Evolutionary conservation across 2,888 invertebrate species (phyloP), one percentile per base, ranked within the genome.

Genomic region (Endomychus coccineus): DNA sequence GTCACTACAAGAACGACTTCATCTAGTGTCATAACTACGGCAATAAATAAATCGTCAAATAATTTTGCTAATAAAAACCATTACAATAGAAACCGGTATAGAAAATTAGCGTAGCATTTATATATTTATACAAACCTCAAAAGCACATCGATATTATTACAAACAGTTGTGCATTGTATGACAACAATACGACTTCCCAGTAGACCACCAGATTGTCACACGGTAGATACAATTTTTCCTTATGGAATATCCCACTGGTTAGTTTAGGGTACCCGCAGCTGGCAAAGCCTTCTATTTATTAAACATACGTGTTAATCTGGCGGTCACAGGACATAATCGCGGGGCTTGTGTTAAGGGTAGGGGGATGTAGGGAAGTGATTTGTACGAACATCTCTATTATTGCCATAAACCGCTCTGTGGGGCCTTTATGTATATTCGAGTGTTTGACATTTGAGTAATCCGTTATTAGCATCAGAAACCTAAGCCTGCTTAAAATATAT

Each of bases 221-320:
- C n/a, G n/a, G n/a, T n/a, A n/a, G n/a, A n/a, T 25, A 5, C 10
- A 5, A 11, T 10, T 7, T 25, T 10, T 5, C 7, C 7, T 11
- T 25, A 7, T 11, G 14, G 5, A 14, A 27, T n/a, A 19, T 19
- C n/a, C 6, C 21, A 19, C 53, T 55, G 55, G 56, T 51, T 39
- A 37, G 39, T 41, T 43, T 45, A 21, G 43, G 54, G 52, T 17
- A 51, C 51, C 51, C 53, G 56, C 65, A 66, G 65, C 65, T 66
- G 65, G 60, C 64, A 63, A 62, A 62, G 62, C 62, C 59, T 49
- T 63, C 64, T 67, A 67, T 67, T 67, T 67, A 64, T 67, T 67
- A 67, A 66, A 67, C 66, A 67, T 67, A 65, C 65, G 66, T 66
- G 66, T 66, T 66, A 67, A 67, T 67, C 66, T 61, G 51, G 51